These are phyloP conservation scores for Pandion haliaetus DNA, from an alignment of 2,113 vertebrate species.

Conservation along the genomic window DNA sequence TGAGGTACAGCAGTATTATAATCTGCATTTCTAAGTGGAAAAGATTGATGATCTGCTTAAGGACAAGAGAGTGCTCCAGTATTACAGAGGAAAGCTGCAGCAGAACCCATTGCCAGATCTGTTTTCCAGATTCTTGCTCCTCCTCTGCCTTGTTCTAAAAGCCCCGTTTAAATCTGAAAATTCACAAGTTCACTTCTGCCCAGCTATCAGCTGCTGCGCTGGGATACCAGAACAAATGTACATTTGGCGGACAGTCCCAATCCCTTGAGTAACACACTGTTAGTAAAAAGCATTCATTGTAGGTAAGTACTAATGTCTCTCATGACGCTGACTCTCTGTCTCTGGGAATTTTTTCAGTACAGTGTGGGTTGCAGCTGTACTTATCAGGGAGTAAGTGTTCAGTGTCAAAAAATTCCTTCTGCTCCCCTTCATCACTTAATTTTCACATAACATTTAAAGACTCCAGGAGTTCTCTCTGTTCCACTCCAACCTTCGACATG, in stretches of 20 bases:
- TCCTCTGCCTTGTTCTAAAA: not conserved
- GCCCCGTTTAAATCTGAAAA: not conserved
- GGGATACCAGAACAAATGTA: not conserved
- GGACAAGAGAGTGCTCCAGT: not conserved
- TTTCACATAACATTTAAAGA: not conserved
- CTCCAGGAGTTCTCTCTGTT: not conserved
- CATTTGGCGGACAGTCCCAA: not conserved
- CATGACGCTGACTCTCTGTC: accelerated
- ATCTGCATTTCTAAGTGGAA: not conserved
- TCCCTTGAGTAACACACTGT: not conserved
- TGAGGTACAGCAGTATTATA: not conserved
- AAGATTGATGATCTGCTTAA: not conserved
- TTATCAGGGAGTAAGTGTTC: not conserved
- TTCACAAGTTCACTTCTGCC: not conserved
- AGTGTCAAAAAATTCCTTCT: not conserved
- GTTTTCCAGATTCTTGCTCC: not conserved
- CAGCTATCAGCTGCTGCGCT: not conserved
- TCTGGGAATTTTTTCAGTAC: not conserved
- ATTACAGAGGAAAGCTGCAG: not conserved
- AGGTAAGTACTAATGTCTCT: not conserved
- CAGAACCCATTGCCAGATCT: not conserved
- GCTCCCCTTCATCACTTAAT: not conserved
- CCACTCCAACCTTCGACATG: not conserved
- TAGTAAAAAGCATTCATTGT: not conserved
- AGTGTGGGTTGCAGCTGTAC: not conserved